A percentile compares a stretch with the other conserved stretches of the same genome.
These are phyloP conservation scores for Drosophila mulleri DNA, from an alignment of 2,888 invertebrate genomes.

Conservation along the genomic window DNA sequence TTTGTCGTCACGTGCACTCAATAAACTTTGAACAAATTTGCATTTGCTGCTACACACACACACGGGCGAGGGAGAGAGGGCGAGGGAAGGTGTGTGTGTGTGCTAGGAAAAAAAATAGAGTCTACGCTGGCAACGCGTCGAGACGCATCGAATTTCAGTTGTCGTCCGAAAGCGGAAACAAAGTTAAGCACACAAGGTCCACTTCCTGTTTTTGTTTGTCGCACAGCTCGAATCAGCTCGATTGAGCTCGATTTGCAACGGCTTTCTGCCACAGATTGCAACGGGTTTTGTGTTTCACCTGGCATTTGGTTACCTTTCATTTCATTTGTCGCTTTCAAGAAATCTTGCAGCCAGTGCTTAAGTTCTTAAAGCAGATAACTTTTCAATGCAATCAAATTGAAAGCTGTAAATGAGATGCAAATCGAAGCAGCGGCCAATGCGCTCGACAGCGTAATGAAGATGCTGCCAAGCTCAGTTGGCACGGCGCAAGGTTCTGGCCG, in stretches of 20 bases:
- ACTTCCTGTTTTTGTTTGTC: conserved; percentile 79
- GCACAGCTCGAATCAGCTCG: conserved; percentile 66
- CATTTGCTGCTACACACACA: conserved; percentile 60
- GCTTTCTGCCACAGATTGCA: conserved; percentile 72
- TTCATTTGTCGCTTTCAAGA: background rate
- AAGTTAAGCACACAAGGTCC: conserved; percentile 77
- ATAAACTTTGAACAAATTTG: conserved; percentile 82
- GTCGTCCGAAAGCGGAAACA: conserved; percentile 66
- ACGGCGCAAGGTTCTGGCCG: conserved; percentile 8
- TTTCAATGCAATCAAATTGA: conserved; percentile 45
- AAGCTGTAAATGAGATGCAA: conserved; percentile 65
- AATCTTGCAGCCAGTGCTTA: conserved; percentile 20
- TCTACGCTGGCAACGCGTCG: conserved; percentile 6
- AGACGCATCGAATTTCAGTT: conserved; percentile 71
- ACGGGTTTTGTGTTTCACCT: conserved; percentile 37
- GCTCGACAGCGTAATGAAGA: conserved; percentile 34
- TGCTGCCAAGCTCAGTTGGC: conserved; percentile 20
- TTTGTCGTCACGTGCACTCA: conserved; percentile 81
- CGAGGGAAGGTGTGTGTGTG: too few relatives aligned
- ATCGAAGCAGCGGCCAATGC: conserved; percentile 49
- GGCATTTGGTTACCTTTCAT: conserved; percentile 1
- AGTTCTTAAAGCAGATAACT: conserved; percentile 30
- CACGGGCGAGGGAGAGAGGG: conserved; percentile 4
- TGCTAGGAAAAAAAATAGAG: conserved; percentile 5
- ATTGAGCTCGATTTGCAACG: conserved; percentile 76